Evolutionary conservation across 2,113 vertebrate species (phyloP).

Genomic region (Onychorhynchus coronatus): DNA sequence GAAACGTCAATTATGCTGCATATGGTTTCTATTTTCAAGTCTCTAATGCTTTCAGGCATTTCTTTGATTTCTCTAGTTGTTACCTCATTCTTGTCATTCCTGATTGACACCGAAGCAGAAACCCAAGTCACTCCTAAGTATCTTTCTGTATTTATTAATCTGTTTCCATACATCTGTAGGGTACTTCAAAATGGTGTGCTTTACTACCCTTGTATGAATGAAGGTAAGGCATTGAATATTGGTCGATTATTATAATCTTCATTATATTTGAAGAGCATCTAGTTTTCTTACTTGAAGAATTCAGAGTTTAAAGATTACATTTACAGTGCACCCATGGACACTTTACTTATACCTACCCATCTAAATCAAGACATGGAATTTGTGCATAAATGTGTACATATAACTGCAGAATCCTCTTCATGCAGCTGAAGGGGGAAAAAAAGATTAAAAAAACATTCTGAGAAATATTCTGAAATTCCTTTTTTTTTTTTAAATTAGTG

Average conservation of each 20-base stretch:
- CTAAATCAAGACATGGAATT: neutral
- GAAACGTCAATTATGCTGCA: slow-evolving; percentile 16
- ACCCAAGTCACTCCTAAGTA: neutral
- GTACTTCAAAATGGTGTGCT: neutral
- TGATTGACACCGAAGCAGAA: neutral
- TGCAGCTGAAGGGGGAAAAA: fast-evolving
- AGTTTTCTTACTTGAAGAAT: neutral
- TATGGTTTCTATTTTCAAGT: slow-evolving; percentile 68
- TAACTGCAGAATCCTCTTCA: neutral
- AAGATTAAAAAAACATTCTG: too few species aligned
- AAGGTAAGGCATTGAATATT: neutral
- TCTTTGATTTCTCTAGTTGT: slow-evolving; percentile 52
- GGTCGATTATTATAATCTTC: neutral
- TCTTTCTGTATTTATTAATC: neutral
- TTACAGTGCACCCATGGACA: neutral
- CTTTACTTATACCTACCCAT: neutral
- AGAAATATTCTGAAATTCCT: neutral
- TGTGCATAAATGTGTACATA: neutral
- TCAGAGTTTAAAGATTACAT: neutral
- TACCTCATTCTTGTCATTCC: slow-evolving; percentile 28
- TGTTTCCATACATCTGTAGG: neutral
- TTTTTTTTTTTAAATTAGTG: neutral
- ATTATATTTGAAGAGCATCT: neutral
- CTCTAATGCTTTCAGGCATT: slow-evolving; percentile 68
- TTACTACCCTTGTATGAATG: neutral